Evolutionary conservation across 2,888 invertebrate species (phyloP).

Genomic region (Stramonita haemastoma): DNA sequence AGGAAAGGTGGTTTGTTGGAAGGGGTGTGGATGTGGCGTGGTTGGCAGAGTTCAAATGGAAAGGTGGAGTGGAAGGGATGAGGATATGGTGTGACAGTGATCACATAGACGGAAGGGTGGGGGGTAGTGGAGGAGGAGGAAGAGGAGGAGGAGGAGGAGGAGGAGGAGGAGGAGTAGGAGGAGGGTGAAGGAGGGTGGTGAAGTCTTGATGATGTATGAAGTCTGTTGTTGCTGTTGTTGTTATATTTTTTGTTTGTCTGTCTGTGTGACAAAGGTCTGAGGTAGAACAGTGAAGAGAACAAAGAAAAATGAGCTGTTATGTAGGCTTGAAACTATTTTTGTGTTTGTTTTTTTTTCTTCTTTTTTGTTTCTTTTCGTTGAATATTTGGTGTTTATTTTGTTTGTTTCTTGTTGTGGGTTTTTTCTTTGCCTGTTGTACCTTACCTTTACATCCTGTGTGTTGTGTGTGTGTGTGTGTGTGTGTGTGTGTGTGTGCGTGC

Average conservation of each 20-base stretch:
- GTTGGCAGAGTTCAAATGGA: not conserved
- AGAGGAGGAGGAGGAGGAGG: too few species aligned
- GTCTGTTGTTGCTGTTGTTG: not conserved
- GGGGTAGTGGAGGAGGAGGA: too few species aligned
- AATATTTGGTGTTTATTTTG: not conserved
- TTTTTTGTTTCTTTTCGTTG: not conserved
- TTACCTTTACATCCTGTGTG: not conserved
- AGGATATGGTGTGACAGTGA: too few species aligned
- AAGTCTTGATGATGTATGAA: not conserved
- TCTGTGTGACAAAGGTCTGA: not conserved
- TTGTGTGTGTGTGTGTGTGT: constrained; percentile 4
- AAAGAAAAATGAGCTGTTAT: not conserved
- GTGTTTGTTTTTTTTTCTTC: not conserved
- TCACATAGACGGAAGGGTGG: too few species aligned
- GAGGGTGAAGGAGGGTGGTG: not conserved
- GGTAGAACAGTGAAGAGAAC: not conserved
- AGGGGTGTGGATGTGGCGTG: not conserved
- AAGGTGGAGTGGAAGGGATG: not conserved
- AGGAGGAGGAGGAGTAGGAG: not conserved
- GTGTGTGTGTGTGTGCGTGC: not conserved
- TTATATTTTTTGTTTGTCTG: not conserved
- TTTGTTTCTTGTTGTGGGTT: not conserved
- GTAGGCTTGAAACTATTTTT: not conserved
- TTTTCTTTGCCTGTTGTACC: not conserved
- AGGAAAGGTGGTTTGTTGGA: not conserved